Evolutionary conservation across 2,888 invertebrate genomes (phyloP).

Genomic region (Allophyes oxyacanthae): DNA sequence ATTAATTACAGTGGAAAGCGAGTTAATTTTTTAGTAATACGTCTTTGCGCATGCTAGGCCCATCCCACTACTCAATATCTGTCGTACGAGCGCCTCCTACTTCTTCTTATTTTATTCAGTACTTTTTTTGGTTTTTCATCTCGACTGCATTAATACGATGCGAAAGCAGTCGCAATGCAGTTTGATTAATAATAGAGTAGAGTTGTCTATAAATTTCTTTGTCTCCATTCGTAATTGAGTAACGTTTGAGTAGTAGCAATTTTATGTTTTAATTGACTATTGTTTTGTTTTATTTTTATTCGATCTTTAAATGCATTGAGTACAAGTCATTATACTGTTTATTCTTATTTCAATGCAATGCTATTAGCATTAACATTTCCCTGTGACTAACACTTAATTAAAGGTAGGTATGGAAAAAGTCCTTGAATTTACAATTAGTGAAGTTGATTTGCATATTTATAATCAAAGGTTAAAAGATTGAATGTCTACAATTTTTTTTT

Average conservation of each 20-base stretch:
- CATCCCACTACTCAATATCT: conserved; percentile 89
- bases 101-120: conserved; percentile 87
- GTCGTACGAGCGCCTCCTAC: conserved; percentile 87
- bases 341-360: conserved; percentile 40
- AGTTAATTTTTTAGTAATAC: conserved; percentile 75
- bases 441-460: conserved; percentile 15
- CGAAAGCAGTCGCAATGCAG: conserved; percentile 83
- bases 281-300: conserved; percentile 45
- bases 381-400: conserved; percentile 19
- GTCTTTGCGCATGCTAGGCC: conserved; percentile 88
- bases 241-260: conserved; percentile 25
- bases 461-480: no score
- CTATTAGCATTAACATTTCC: conserved; percentile 37
- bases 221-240: conserved; percentile 44
- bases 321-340: conserved; percentile 29
- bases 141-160: conserved; percentile 82
- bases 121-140: conserved; percentile 76
- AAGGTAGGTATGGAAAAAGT: conserved; percentile 19
- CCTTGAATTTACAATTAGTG: conserved; percentile 28
- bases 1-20: conserved; percentile 74
- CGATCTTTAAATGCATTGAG: conserved; percentile 34
- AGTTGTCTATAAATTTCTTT: conserved; percentile 51
- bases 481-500: no score
- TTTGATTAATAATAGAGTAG: conserved; percentile 83
- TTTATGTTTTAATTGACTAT: conserved; percentile 49